phyloP scores from a whole-genome alignment of 2,888 invertebrate species.

The Platycheirus albimanus region DNA sequence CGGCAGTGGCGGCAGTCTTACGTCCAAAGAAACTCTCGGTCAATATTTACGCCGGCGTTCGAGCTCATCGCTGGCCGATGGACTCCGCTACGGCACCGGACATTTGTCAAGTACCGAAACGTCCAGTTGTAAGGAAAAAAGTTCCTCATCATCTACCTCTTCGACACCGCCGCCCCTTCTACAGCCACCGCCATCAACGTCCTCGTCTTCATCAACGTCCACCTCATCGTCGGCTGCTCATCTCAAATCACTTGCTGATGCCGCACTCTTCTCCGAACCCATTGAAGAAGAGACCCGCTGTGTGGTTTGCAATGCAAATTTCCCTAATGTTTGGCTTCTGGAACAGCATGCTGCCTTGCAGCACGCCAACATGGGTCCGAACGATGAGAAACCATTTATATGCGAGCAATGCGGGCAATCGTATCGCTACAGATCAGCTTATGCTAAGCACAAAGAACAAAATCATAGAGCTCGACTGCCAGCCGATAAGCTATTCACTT shows the following conservation, averaged over 20 bases:
- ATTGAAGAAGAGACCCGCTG: constrained; percentile 86
- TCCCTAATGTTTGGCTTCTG: constrained; percentile 93
- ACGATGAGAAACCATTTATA: constrained; percentile 94
- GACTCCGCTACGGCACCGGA: constrained; percentile 77
- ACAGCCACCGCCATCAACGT: constrained; percentile 77
- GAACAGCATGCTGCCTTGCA: constrained; percentile 93
- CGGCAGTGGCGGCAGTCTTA: constrained; percentile 76
- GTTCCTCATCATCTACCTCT: constrained; percentile 83
- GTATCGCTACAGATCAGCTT: constrained; percentile 93
- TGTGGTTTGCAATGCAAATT: constrained; percentile 92
- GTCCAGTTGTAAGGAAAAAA: constrained; percentile 82
- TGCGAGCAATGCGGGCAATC: constrained; percentile 96
- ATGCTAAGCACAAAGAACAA: constrained; percentile 92
- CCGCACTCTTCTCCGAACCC: constrained; percentile 80
- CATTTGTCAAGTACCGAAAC: constrained; percentile 78
- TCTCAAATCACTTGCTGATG: constrained; percentile 75
- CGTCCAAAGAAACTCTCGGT: constrained; percentile 78
- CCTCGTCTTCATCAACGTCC: constrained; percentile 82
- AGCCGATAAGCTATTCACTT: constrained; percentile 94
- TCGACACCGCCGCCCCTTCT: constrained; percentile 81
- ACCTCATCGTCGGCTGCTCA: constrained; percentile 78
- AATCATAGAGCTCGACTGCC: constrained; percentile 94
- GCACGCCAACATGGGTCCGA: constrained; percentile 87
- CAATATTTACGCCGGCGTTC: constrained; percentile 77
- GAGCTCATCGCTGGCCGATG: constrained; percentile 77